A percentile compares a stretch with the other conserved stretches of the same genome.
phyloP scores from a whole-genome alignment of 2,113 vertebrate genomes.

The Gadus chalcogrammus region DNA sequence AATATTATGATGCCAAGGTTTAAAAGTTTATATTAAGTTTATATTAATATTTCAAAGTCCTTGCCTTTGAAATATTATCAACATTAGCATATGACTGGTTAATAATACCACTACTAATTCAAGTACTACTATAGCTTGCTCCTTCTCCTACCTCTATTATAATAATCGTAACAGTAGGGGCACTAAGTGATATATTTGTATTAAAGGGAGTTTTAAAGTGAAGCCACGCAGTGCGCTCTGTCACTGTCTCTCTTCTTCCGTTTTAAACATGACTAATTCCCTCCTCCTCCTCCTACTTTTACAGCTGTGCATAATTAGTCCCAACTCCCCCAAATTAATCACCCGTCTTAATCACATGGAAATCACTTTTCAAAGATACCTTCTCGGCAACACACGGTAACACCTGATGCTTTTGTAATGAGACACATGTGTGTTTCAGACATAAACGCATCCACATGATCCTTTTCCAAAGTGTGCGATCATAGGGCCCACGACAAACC shows the following conservation, averaged over 20 bases:
- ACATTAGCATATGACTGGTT: neutral
- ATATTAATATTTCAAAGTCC: too few relatives aligned
- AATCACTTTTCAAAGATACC: neutral
- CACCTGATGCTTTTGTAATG: neutral
- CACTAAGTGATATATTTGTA: neutral
- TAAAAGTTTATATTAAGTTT: too few relatives aligned
- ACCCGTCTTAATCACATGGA: constrained; percentile 2
- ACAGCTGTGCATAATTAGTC: constrained; percentile 20
- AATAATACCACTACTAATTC: neutral
- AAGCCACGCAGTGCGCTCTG: neutral
- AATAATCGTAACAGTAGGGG: too few relatives aligned
- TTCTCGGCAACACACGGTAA: neutral
- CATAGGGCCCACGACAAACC: constrained; percentile 31
- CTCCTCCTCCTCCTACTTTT: neutral
- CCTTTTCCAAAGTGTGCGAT: constrained; percentile 10
- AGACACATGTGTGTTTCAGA: neutral
- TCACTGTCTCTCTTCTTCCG: neutral
- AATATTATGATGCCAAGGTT: too few relatives aligned
- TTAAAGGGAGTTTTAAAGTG: neutral
- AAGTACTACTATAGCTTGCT: too few relatives aligned
- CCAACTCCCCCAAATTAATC: neutral
- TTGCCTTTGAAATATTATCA: too few relatives aligned
- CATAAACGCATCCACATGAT: too few relatives aligned
- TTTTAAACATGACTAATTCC: neutral
- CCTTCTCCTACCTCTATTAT: too few relatives aligned